Percentiles rank a stretch among this genome's conserved stretches.
phyloP scores from a whole-genome alignment of 1,140 invertebrate species.

The Eurytemora carolleeae region DNA sequence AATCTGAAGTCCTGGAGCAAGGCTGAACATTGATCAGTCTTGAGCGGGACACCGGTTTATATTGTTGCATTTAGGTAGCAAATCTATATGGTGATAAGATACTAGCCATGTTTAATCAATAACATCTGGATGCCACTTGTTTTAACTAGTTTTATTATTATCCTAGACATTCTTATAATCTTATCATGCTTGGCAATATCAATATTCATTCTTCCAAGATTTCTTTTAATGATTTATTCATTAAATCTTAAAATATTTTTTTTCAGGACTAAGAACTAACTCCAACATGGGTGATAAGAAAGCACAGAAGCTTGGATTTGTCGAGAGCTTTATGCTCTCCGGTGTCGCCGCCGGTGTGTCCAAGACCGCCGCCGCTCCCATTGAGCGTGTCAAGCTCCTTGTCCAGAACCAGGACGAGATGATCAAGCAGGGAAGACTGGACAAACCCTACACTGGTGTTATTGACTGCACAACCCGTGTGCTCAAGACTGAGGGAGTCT shows the following conservation, averaged over 20 bases:
- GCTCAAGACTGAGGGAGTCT: conserved; percentile 60
- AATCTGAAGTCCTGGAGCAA: too few species aligned
- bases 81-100: too few species aligned
- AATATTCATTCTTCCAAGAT: neutral
- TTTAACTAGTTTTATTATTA: too few species aligned
- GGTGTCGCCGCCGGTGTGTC: conserved; percentile 72
- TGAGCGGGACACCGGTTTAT: too few species aligned
- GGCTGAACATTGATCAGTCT: too few species aligned
- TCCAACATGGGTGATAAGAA: conserved; percentile 3
- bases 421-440: conserved; percentile 13
- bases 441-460: conserved; percentile 34
- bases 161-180: neutral
- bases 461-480: conserved; percentile 66
- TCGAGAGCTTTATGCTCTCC: conserved; percentile 65
- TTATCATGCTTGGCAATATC: neutral
- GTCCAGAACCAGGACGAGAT: conserved; percentile 55
- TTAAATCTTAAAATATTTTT: too few species aligned
- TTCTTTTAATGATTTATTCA: neutral
- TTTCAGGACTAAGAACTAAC: neutral
- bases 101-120: too few species aligned
- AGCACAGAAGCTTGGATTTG: conserved; percentile 38
- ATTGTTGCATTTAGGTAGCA: too few species aligned
- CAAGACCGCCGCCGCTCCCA: conserved; percentile 69
- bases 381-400: conserved; percentile 80
- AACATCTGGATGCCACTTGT: too few species aligned